phyloP scores from a whole-genome alignment of 2,113 vertebrate genomes.

The Coracopsis vasa region DNA sequence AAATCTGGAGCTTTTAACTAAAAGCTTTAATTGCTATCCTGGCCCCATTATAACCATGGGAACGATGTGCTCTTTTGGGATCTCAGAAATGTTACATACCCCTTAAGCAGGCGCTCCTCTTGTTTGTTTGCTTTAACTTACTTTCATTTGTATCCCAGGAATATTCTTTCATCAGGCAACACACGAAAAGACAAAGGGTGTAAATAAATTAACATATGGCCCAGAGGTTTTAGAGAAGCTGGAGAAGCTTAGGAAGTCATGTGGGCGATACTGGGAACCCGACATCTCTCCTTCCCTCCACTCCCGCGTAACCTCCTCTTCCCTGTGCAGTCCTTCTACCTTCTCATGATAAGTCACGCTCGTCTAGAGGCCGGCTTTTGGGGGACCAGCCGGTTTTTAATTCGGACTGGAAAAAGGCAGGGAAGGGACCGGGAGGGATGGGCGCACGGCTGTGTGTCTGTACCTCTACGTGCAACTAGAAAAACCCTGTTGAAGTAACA shows the following conservation, averaged over 20 bases:
- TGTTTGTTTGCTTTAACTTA: neutral
- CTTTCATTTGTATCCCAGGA: constrained; percentile 19
- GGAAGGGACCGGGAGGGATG: neutral
- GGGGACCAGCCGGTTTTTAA: neutral
- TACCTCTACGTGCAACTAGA: neutral
- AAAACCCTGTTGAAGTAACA: neutral
- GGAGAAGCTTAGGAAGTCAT: constrained; percentile 56
- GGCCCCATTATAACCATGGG: neutral
- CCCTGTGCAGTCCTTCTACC: neutral
- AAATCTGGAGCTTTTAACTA: neutral
- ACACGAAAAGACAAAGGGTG: constrained; percentile 17
- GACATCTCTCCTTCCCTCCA: constrained; percentile 19
- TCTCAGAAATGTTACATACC: neutral
- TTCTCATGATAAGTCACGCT: neutral
- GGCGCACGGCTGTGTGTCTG: too few species aligned
- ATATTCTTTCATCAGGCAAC: neutral
- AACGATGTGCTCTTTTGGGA: neutral
- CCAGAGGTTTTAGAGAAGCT: constrained; percentile 50
- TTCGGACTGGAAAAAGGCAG: neutral
- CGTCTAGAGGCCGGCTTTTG: neutral
- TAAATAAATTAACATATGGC: constrained; percentile 66
- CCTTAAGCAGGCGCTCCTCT: neutral
- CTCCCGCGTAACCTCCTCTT: neutral
- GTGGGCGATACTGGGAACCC: neutral
- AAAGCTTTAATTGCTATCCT: constrained; percentile 34